These are phyloP conservation scores for Pavo muticus DNA, from an alignment of 2,113 vertebrate species.

Conservation along the genomic window DNA sequence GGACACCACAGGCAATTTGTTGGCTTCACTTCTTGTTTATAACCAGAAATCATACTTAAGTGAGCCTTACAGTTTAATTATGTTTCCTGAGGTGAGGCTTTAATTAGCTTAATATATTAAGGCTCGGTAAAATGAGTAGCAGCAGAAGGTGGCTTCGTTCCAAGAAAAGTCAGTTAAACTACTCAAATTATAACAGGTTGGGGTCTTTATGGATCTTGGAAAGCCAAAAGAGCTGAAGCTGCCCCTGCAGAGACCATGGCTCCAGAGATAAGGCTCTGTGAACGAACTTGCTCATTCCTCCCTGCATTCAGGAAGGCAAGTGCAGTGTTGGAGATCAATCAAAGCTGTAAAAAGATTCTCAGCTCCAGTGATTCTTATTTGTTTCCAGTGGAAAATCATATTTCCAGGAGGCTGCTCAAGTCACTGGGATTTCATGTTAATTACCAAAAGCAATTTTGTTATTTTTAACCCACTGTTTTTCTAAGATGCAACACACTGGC, in stretches of 20 bases:
- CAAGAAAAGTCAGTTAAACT: background rate
- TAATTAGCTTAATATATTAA: background rate
- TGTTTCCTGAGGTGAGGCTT: background rate
- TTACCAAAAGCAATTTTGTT: background rate
- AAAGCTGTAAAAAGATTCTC: background rate
- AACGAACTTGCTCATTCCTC: background rate
- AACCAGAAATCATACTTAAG: background rate
- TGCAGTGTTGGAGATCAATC: background rate
- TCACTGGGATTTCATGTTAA: background rate
- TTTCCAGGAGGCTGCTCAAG: background rate
- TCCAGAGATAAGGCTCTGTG: background rate
- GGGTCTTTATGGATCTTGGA: background rate
- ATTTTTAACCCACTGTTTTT: background rate
- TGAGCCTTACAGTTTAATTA: background rate
- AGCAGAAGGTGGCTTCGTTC: background rate
- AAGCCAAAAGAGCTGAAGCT: background rate
- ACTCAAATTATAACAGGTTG: background rate
- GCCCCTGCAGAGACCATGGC: background rate
- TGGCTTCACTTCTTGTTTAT: background rate
- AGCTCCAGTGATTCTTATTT: background rate
- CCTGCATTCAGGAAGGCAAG: background rate
- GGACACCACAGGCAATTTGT: background rate
- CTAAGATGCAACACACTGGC: background rate
- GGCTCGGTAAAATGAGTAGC: background rate
- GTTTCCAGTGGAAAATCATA: background rate